These are phyloP conservation scores for Galerucella nymphaeae DNA, from an alignment of 2,888 invertebrate genomes.

Conservation along the genomic window DNA sequence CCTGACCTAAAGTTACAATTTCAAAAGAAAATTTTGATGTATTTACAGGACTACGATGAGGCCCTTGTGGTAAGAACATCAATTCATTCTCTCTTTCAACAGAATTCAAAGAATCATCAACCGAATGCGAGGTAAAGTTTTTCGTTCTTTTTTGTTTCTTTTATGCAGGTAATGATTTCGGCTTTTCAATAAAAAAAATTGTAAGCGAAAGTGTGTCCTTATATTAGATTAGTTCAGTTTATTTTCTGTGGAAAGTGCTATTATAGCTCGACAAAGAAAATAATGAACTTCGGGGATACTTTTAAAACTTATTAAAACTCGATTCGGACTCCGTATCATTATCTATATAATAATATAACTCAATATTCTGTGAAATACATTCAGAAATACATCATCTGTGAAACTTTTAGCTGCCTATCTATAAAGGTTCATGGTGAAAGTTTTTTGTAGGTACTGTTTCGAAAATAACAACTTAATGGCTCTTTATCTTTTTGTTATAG, in stretches of 20 bases:
- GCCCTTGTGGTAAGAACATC: constrained; percentile 56
- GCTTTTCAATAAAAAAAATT: neutral
- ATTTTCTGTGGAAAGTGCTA: too few relatives aligned
- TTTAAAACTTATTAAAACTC: too few relatives aligned
- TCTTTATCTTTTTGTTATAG: constrained; percentile 22
- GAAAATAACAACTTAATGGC: neutral
- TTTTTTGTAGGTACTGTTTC: neutral
- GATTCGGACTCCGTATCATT: too few relatives aligned
- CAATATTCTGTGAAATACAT: too few relatives aligned
- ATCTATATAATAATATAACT: too few relatives aligned
- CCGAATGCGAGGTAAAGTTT: constrained; percentile 48
- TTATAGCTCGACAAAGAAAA: too few relatives aligned
- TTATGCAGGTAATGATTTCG: neutral
- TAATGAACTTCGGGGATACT: too few relatives aligned
- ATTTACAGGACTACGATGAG: constrained; percentile 57
- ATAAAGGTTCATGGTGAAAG: neutral
- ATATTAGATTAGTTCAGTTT: too few relatives aligned
- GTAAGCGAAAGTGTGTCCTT: neutral
- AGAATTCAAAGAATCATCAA: constrained; percentile 55
- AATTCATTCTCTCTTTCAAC: constrained; percentile 59
- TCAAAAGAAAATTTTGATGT: neutral
- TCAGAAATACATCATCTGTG: too few relatives aligned
- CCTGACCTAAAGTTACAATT: neutral
- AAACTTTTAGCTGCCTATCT: too few relatives aligned
- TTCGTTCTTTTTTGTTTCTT: neutral